Evolutionary conservation across 2,888 invertebrate genomes (phyloP), one percentile per base, ranked within the genome.

Genomic region (Hypomecis atomaria): DNA sequence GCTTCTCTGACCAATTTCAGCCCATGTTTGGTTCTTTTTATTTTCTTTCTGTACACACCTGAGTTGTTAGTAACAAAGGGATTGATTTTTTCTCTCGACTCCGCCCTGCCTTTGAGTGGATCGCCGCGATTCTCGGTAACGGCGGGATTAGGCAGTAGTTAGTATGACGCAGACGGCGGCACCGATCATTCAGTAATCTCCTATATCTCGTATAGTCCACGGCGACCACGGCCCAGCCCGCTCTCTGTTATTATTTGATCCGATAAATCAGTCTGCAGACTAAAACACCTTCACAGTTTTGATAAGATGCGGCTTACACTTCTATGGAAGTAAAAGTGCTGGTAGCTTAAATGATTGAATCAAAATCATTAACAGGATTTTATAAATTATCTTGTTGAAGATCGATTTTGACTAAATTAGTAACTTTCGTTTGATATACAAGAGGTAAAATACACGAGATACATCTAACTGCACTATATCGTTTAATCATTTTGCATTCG

Each of bases 51-150:
- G 85, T 90, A 87, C 89, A 88, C 88, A 89, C 88, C 90, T 88
- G 87, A 91, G 89, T 88, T 90, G 89, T 89, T 89, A 83, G 87
- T 87, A 89, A 91, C 91, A 92, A 92, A 90, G 86, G 89, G 84
- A 86, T 90, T 84, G 82, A 82, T 89, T 91, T 92, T 74, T 89
- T 85, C 72, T 73, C 83, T 85, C 83, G 83, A 82, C 83, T 84
- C 78, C 78, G 82, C 55, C 55, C 44, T 47, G 82, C 85, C 85
- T 92, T 90, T 90, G 88, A 86, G 81, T 71, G 75, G 69, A 79
- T 81, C 75, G 86, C 89, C 87, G 90, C 87, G 68, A 76, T 89
- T 90, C 90, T 89, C 75, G 78, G 88, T 86, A 89, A 81, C 77
- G 74, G 79, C 78, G 74, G 80, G 84, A 86, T 88, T 86, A 86